A percentile compares a stretch with the other conserved stretches of the same genome.
phyloP scores from a whole-genome alignment of 2,113 vertebrate species.

The Symphodus melops region DNA sequence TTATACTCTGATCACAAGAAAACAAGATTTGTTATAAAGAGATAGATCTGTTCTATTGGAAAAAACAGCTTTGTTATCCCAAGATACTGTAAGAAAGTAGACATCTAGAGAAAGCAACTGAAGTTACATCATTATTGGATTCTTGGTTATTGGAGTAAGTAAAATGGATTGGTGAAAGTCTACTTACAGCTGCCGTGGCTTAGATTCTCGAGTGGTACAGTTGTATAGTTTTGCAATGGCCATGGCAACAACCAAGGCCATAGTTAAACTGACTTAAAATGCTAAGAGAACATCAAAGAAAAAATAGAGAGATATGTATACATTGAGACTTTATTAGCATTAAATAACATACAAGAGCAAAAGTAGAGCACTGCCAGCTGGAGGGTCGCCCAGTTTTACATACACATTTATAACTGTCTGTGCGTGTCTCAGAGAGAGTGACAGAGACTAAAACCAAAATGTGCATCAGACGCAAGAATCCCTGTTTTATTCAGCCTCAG shows the following conservation, averaged over 20 bases:
- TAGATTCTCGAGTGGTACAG: background rate
- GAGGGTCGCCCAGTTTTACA: conserved; percentile 20
- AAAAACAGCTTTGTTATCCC: too few species aligned
- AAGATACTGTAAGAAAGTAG: too few species aligned
- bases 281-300: background rate
- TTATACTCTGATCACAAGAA: too few species aligned
- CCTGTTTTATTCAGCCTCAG: background rate
- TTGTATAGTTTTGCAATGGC: too few species aligned
- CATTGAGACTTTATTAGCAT: conserved; percentile 65
- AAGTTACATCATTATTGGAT: too few species aligned
- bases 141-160: too few species aligned
- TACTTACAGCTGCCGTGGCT: background rate
- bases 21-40: too few species aligned
- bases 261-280: background rate
- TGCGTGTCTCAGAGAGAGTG: background rate
- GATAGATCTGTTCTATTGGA: too few species aligned
- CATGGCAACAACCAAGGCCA: background rate
- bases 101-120: too few species aligned
- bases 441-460: conserved; percentile 1
- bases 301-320: conserved; percentile 2
- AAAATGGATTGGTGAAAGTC: background rate
- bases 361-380: conserved; percentile 25
- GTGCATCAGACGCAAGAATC: conserved; percentile 23
- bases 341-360: conserved; percentile 48
- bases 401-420: conserved; percentile 12